Evolutionary conservation across 53 echinoderm and acorn worm genomes (phyloP), one percentile per base, ranked within the genome.

Genomic region (Echinometra lucunter): DNA sequence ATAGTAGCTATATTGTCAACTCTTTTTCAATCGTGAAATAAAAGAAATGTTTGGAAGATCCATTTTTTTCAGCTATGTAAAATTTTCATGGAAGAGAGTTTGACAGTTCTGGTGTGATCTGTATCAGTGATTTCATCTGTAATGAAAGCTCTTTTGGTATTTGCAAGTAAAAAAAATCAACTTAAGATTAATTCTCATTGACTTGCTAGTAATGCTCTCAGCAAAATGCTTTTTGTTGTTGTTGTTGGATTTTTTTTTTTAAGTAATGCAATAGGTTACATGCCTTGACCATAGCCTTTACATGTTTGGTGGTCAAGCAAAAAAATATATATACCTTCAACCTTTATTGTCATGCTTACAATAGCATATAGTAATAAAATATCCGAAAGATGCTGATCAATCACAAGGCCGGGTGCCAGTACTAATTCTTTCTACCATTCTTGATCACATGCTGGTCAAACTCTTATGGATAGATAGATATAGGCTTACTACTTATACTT

Each of bases 381-480:
- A 44, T 81, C 6, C 18, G 44, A 81, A 38, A 40, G 81, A 23
- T 44, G 44, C 19, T 0, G 81, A 81, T 42, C 44, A 6, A 38
- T 81, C 81, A 44, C 42, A 81, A 44, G 81, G 44, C 21, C 21
- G 44, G 81, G 81, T 81, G 40, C 81, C 81, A 81, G 81, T 81
- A n/a, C n/a, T n/a, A 81, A 44, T 42, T 81, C 18, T 44, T 35
- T 74, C 34, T 37, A 81, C 40, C 42, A 81, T 42, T 81, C 44
- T 42, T 44, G 44, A 38, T 81, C 81, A 81, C 19, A 81, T 81
- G 42, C 25, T 21, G 15, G 40, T 44, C 38, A 44, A 42, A 38
- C 53, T 0, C 9, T 53, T 2, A 53, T 11, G 13, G 53, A 13
- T 53, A 53, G 9, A 2, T 11, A 11, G 53, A 53, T 13, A 53